Conservation (phyloP, 1,140 invertebrate species). For the Macrobrachium rosenbergii region DNA sequence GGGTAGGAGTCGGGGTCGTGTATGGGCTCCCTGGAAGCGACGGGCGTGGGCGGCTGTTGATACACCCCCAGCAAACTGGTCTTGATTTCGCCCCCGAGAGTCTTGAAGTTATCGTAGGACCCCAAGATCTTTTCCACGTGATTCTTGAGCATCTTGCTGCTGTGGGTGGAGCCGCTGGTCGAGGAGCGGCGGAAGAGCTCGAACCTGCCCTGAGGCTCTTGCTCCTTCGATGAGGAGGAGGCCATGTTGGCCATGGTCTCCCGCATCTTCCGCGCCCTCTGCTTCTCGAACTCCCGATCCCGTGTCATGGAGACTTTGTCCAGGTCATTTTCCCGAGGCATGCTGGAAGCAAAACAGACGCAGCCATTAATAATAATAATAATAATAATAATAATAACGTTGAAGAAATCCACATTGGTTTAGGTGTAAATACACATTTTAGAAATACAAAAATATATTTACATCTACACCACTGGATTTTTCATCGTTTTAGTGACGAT, state of each 20-base stretch:
- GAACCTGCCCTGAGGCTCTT: slow-evolving; percentile 20
- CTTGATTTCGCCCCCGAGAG: neutral
- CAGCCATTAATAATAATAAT: neutral
- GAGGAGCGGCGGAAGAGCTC: slow-evolving; percentile 7
- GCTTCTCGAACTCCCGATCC: slow-evolving; percentile 15
- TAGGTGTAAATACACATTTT: too few relatives aligned
- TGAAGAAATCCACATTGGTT: neutral
- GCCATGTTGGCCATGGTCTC: slow-evolving; percentile 36
- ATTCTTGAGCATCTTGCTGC: neutral
- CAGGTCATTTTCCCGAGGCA: slow-evolving; percentile 24
- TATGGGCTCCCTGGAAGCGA: neutral
- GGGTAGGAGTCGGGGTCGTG: neutral
- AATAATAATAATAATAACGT: neutral
- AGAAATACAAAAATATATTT: too few relatives aligned
- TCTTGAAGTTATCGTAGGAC: slow-evolving; percentile 41
- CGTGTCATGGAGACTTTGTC: neutral
- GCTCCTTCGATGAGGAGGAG: neutral
- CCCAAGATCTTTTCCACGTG: slow-evolving; percentile 43
- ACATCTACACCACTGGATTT: too few relatives aligned
- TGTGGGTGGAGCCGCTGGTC: neutral
- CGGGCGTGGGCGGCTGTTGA: slow-evolving; percentile 41
- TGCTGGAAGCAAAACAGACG: slow-evolving; percentile 10
- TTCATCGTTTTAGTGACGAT: too few relatives aligned
- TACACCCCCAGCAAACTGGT: slow-evolving; percentile 33
- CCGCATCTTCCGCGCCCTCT: slow-evolving; percentile 39